A percentile compares a stretch with the other conserved stretches of the same genome.
These are phyloP conservation scores for Eurytoma adleriae DNA, from an alignment of 2,888 invertebrate genomes.

Conservation along the genomic window DNA sequence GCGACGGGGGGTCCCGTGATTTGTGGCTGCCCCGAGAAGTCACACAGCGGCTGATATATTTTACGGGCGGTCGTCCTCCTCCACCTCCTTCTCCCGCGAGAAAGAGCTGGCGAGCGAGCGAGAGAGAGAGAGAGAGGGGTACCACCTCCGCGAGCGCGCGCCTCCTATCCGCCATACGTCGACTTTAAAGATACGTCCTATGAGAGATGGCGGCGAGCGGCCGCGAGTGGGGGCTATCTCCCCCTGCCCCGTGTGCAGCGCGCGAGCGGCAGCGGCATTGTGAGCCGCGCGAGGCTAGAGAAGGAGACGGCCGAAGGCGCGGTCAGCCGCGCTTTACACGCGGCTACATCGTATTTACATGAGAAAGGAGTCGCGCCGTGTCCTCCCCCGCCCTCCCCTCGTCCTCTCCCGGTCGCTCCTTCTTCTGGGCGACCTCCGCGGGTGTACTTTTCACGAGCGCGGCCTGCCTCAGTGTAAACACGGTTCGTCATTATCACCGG, in stretches of 20 bases:
- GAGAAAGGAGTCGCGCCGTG: constrained; percentile 70
- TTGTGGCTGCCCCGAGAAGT: constrained; percentile 75
- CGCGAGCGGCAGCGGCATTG: constrained; percentile 7
- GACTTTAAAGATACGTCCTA: constrained; percentile 58
- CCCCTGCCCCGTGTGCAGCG: constrained; percentile 1
- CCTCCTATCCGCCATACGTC: constrained; percentile 52
- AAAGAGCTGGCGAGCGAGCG: constrained; percentile 9
- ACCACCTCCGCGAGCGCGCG: constrained; percentile 49
- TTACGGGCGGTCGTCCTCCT: constrained; percentile 70
- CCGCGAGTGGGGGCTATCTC: constrained; percentile 45
- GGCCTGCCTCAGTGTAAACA: constrained; percentile 71
- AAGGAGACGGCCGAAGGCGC: constrained; percentile 32
- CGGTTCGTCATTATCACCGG: constrained; percentile 74
- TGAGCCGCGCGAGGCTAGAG: background rate
- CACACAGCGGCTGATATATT: constrained; percentile 76
- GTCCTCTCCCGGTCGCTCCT: constrained; percentile 9
- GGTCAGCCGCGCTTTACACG: constrained; percentile 73
- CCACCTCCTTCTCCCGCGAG: constrained; percentile 55
- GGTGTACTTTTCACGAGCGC: constrained; percentile 47
- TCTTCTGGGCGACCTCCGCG: constrained; percentile 24
- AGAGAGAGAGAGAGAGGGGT: constrained; percentile 35
- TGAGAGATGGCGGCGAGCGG: constrained; percentile 49
- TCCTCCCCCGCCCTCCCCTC: constrained; percentile 51
- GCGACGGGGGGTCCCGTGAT: constrained; percentile 75
- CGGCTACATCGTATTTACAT: constrained; percentile 75